Evolutionary conservation across 2,888 invertebrate species (phyloP).

Genomic region (Steromphala cineraria): DNA sequence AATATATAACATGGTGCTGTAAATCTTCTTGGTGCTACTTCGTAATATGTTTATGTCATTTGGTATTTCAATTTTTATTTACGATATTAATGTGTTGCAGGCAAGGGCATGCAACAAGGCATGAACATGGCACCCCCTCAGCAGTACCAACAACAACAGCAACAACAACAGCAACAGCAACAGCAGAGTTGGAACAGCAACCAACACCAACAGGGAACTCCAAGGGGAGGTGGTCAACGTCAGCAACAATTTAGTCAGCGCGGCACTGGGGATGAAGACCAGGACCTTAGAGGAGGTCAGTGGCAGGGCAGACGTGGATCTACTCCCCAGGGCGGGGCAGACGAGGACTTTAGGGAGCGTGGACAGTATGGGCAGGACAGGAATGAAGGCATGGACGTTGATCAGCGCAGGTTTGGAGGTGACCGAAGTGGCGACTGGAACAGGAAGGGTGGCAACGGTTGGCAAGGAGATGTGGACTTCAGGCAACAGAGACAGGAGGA

Average conservation of each 20-base stretch:
- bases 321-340: conserved; percentile 22
- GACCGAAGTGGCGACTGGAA: conserved; percentile 28
- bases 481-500: conserved; percentile 28
- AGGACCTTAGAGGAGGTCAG: conserved; percentile 21
- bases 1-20: background rate
- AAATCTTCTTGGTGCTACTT: too few species aligned
- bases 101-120: background rate
- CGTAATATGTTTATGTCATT: too few species aligned
- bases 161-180: background rate
- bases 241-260: background rate
- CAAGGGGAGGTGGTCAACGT: background rate
- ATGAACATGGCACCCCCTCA: background rate
- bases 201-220: background rate
- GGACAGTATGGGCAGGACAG: conserved; percentile 1
- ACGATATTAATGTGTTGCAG: background rate
- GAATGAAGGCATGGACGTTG: background rate
- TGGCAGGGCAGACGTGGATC: background rate
- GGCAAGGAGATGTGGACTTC: conserved; percentile 33
- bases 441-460: conserved; percentile 34
- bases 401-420: conserved; percentile 18
- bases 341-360: conserved; percentile 24
- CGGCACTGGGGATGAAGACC: conserved; percentile 16
- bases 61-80: too few species aligned
- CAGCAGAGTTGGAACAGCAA: background rate
- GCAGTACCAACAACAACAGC: background rate